Evolutionary conservation across 2,888 invertebrate species (phyloP).

Genomic region (Drosophila mimetica): DNA sequence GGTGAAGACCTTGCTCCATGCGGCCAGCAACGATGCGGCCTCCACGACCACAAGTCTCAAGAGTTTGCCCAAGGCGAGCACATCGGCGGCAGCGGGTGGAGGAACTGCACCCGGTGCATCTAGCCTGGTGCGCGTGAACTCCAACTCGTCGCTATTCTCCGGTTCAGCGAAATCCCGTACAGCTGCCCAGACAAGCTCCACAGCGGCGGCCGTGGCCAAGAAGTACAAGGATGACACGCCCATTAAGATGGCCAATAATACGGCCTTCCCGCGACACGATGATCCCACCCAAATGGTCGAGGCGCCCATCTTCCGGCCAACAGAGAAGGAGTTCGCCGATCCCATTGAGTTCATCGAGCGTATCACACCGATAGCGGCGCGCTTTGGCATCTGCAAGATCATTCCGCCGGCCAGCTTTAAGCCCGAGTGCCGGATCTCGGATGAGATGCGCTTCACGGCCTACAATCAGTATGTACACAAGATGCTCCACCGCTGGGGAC

Average conservation of each 20-base stretch:
- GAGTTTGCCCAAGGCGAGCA: slow-evolving; percentile 59
- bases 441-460: slow-evolving; percentile 93
- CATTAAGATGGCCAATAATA: slow-evolving; percentile 84
- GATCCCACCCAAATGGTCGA: slow-evolving; percentile 87
- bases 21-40: slow-evolving; percentile 51
- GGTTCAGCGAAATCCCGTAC: slow-evolving; percentile 83
- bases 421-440: slow-evolving; percentile 92
- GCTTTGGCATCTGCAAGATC: slow-evolving; percentile 94
- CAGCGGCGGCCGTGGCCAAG: slow-evolving; percentile 78
- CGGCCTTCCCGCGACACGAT: slow-evolving; percentile 85
- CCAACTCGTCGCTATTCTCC: slow-evolving; percentile 83
- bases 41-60: slow-evolving; percentile 41
- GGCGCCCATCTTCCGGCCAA: slow-evolving; percentile 92
- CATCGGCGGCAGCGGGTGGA: slow-evolving; percentile 48
- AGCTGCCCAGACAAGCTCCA: slow-evolving; percentile 48
- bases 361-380: slow-evolving; percentile 90
- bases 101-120: slow-evolving; percentile 30
- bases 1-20: slow-evolving; percentile 82
- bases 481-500: slow-evolving; percentile 94
- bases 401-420: slow-evolving; percentile 92
- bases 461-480: slow-evolving; percentile 96
- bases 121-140: slow-evolving; percentile 82
- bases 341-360: slow-evolving; percentile 93
- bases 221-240: slow-evolving; percentile 84
- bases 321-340: slow-evolving; percentile 93